These are phyloP conservation scores for Physella acuta DNA, from an alignment of 1,140 invertebrate species.

Conservation along the genomic window DNA sequence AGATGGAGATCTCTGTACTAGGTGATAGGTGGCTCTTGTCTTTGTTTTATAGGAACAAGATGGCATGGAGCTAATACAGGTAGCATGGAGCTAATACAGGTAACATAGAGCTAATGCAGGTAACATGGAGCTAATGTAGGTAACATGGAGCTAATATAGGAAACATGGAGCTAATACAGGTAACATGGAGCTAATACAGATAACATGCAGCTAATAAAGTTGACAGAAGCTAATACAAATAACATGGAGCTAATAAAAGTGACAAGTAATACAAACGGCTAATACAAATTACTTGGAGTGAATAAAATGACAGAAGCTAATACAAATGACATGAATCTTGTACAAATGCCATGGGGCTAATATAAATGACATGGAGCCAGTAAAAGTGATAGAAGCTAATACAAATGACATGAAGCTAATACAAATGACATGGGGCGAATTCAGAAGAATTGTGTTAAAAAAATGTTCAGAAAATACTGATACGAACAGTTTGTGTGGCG, in stretches of 20 bases:
- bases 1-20: no score
- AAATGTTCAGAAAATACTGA: no score
- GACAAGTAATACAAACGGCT: neutral
- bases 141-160: neutral
- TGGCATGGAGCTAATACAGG: neutral
- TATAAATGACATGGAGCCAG: neutral
- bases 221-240: neutral
- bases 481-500: no score
- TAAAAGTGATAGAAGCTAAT: neutral
- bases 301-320: neutral
- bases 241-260: neutral
- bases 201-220: neutral
- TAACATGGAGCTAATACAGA: neutral
- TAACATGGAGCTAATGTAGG: neutral
- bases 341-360: neutral
- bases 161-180: neutral
- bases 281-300: neutral
- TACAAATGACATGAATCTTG: neutral
- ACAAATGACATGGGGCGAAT: neutral
- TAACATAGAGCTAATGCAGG: neutral
- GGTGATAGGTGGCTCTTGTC: no score
- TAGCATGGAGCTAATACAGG: neutral
- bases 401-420: neutral
- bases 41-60: no score
- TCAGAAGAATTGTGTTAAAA: neutral